Percentiles rank a stretch among this genome's conserved stretches.
These are phyloP conservation scores for Nylanderia fulva DNA, from an alignment of 1,140 invertebrate species.

Conservation along the genomic window DNA sequence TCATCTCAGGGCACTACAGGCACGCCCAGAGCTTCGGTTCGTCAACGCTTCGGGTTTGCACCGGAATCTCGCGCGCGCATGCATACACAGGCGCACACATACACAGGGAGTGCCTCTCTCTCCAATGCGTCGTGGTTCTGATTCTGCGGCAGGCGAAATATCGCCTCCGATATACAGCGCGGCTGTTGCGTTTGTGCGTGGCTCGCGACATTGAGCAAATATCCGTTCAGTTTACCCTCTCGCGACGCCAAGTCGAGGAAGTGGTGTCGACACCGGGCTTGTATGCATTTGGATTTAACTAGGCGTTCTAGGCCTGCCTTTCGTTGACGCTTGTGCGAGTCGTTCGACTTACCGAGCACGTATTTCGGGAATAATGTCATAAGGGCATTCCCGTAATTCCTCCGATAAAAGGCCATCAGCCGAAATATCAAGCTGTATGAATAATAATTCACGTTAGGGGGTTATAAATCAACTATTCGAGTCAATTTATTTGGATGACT, in stretches of 20 bases:
- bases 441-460: too few relatives aligned
- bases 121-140: not conserved
- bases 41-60: slow-evolving; percentile 50
- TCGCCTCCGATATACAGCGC: slow-evolving; percentile 2
- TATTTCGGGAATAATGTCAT: slow-evolving; percentile 31
- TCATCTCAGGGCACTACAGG: slow-evolving; percentile 18
- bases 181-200: slow-evolving; percentile 27
- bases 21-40: slow-evolving; percentile 1
- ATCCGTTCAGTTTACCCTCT: slow-evolving; percentile 15
- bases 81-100: not conserved
- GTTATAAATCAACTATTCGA: too few relatives aligned
- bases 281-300: not conserved
- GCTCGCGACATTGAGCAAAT: slow-evolving; percentile 44
- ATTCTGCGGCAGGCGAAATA: slow-evolving; percentile 18
- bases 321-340: slow-evolving; percentile 2
- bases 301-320: not conserved
- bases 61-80: slow-evolving; percentile 30
- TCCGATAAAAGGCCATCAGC: too few relatives aligned
- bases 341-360: not conserved
- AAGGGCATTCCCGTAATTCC: too few relatives aligned
- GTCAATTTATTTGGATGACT: too few relatives aligned
- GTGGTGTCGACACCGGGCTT: not conserved
- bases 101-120: not conserved
- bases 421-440: too few relatives aligned
- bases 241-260: slow-evolving; percentile 34